Base-by-base conservation (phyloP, 2,797 vertebrate species). In the Adelosebastes latens region DNA sequence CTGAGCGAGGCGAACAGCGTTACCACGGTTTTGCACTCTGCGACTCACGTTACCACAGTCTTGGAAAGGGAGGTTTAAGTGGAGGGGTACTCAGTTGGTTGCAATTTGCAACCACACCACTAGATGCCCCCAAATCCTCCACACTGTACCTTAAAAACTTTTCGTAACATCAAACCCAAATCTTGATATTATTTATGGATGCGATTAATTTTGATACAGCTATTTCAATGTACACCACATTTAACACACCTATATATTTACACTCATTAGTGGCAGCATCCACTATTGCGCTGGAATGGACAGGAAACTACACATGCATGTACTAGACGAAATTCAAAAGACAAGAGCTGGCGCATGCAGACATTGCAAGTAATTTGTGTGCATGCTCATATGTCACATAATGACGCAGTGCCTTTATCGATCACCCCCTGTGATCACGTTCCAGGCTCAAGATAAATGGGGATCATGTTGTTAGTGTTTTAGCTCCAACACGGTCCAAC, bases 381-480 rank as follows among this genome's bases (percentile, higher is more conserved):
- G 39, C 24, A 29, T 22, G 20, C 10, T 53, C 25, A 53, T 22
- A 32, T 29, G 25, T 66, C 34, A 25, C 24, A 32, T 20, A 20
- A 60, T 32, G 29, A 31, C 2, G 3, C 11, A 64, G 39, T 25
- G 34, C 2, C 3, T 14, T 63, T 4, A 32, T 61, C 8, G 5
- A 11, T 2, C 9, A 24, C 3, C 55, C 13, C 24, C 0, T 3
- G 8, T 60, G 29, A 60, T 60, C 58, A 27, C 0, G 1, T 11
- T 27, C 1, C 39, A 46, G 9, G 36, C 8, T 64, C 4, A 39
- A 25, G 34, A 39, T 12, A 29, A 49, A 66, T 9, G 25, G 24
- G 20, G 27, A 29, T 67, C 2, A 14, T 46, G 20, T 24, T 11
- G 20, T 66, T 20, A 12, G 39, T 27, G 16, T 49, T 46, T 25